These are phyloP conservation scores for Myotis findleyi DNA, from an alignment of 2,797 vertebrate species.

Conservation along the genomic window DNA sequence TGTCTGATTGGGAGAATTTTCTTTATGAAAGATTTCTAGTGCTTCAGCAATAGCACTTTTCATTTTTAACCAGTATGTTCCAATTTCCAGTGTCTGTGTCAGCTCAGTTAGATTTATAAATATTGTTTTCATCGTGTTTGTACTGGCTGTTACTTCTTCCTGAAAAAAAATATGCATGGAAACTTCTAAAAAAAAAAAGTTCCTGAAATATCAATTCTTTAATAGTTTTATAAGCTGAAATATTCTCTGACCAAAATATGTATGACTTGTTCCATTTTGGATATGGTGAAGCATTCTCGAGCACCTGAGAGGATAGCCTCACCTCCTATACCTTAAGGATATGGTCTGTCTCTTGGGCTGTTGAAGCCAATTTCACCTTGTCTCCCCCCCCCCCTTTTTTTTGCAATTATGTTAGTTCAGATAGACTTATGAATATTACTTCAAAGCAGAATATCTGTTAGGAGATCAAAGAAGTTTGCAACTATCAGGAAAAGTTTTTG, in stretches of 20 bases:
- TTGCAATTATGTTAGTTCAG: conserved; percentile 36
- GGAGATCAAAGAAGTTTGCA: neutral
- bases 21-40: conserved; percentile 71
- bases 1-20: conserved; percentile 73
- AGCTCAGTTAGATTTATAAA: conserved; percentile 63
- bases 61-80: conserved; percentile 54
- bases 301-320: neutral
- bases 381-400: neutral
- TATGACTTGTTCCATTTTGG: conserved; percentile 17
- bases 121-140: conserved; percentile 70
- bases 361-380: neutral
- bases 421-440: conserved; percentile 38
- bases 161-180: conserved; percentile 66
- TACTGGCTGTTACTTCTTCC: conserved; percentile 41
- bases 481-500: neutral
- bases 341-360: neutral
- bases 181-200: conserved; percentile 14
- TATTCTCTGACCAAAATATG: neutral
- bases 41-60: conserved; percentile 58
- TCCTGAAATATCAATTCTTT: conserved; percentile 42
- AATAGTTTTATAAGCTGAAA: conserved; percentile 38
- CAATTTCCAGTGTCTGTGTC: conserved; percentile 50
- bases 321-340: neutral
- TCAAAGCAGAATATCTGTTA: conserved; percentile 50
- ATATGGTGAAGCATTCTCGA: conserved; percentile 8